Evolutionary conservation across 1,140 invertebrate genomes (phyloP), one percentile per base, ranked within the genome.

Genomic region (Chlorops oryzae): DNA sequence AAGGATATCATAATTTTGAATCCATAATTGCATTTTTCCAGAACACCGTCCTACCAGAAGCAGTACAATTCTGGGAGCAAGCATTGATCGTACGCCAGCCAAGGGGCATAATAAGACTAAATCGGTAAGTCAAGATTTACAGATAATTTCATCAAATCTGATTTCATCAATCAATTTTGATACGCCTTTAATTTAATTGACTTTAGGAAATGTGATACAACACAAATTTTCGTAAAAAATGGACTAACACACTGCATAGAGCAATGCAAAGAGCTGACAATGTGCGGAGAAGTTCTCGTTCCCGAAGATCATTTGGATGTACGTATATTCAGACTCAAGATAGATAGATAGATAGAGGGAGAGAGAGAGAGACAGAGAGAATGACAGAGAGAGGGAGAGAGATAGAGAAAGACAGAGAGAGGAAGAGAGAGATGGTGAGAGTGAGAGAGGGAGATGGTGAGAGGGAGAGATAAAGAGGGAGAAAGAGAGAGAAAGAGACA

Each of bases 261-360:
- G 54, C 77, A 81, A 1, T 98, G 95, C 75, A 85, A 86, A 57
- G 65, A 80, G 2, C 81, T 79, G 39, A 97, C 94, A 0, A 88
- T 90, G 81, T 98, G 95, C 73, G 95, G 95, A 0, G 94, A 98
- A 73, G 90, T 96, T 5, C 76, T 79, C 56, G 92, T 98, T 7
- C 94, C 94, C 1, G 84, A 91, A 60, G 79, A 87, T 40, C 94
- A 97, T 78, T 80, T 98, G 38, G 90, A 96, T 70, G 92, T 92
- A 75, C 83, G 82, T 80, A 24, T 23, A 44, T 24, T 17, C 3
- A 5, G 6, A 23, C 12, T 46, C 20, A 7, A 22, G 12, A n/a
- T n/a, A n/a, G n/a, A n/a, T n/a, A n/a, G n/a, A n/a, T n/a, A n/a
- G n/a, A n/a, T n/a, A n/a, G n/a, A n/a, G n/a, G n/a, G n/a, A n/a